These are phyloP conservation scores for Chionomys nivalis DNA, from an alignment of 2,113 vertebrate species.

Conservation along the genomic window DNA sequence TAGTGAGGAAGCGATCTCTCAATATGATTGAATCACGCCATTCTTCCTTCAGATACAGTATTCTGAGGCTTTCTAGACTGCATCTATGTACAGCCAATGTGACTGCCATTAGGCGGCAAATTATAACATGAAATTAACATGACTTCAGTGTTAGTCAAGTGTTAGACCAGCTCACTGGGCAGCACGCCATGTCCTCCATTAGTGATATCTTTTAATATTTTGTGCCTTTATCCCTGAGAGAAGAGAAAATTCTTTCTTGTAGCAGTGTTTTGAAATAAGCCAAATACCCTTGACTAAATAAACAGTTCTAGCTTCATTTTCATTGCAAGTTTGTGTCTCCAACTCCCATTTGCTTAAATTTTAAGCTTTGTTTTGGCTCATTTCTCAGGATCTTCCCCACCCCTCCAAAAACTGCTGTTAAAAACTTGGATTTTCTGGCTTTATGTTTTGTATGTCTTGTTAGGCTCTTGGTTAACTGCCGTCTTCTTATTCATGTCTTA, in stretches of 20 bases:
- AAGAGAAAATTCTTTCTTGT: constrained; percentile 21
- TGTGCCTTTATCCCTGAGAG: constrained; percentile 9
- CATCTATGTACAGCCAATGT: neutral
- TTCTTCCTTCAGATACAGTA: neutral
- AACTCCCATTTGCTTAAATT: neutral
- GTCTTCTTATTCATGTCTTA: neutral
- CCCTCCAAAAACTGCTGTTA: neutral
- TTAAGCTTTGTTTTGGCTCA: neutral
- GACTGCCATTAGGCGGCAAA: neutral
- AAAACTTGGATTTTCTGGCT: neutral
- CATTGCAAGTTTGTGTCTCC: neutral
- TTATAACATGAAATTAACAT: constrained; percentile 25
- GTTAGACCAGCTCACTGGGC: neutral
- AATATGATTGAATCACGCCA: neutral
- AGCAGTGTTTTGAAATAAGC: constrained; percentile 50
- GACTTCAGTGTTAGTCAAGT: constrained; percentile 54
- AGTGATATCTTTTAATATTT: constrained; percentile 30
- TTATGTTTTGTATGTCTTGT: neutral
- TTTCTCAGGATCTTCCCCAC: neutral
- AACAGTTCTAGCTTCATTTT: constrained; percentile 22
- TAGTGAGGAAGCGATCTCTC: neutral
- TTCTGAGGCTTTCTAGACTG: neutral
- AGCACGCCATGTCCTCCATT: constrained; percentile 14
- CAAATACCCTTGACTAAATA: neutral
- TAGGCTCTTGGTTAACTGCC: neutral